Evolutionary conservation across 1,140 invertebrate species (phyloP), one percentile per base, ranked within the genome.

Genomic region (Ganaspis sp.): DNA sequence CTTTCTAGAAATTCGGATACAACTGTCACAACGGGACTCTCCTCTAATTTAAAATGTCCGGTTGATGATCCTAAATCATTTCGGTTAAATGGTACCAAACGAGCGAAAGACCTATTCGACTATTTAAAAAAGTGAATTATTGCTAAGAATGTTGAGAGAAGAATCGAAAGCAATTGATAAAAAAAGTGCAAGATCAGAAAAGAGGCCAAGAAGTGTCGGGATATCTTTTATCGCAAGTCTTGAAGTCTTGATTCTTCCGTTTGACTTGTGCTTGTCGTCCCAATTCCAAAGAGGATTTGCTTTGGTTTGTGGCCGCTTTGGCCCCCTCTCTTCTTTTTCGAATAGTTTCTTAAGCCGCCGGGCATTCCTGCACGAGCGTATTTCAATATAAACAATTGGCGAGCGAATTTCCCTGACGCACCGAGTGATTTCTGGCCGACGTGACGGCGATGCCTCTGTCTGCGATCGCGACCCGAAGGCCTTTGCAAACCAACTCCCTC

Each of bases 321-420:
- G 69, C 37, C 49, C 69, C 40, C 23, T 6, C 79, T 80, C 42
- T 81, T 80, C 75, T 80, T 81, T 81, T 80, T 79, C 70, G 73
- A 72, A 76, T 80, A 71, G 73, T 82, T 78, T 76, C 70, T 73
- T 70, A 64, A 42, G 45, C 76, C 70, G 77, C 53, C 72, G 58
- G 72, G 83, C 84, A 88, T 86, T 87, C 87, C 82, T 83, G 80
- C 86, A 87, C 87, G 86, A 85, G 74, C 79, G 81, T 87, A 84
- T 86, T 86, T 86, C 86, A 83, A 85, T 87, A 87, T 87, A 86
- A 87, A 88, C 86, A 87, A 88, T 87, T 85, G 86, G 83, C 83
- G 83, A 84, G 84, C 81, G 83, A 86, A 85, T 87, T 87, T 87
- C 80, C 83, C 75, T 72, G 84, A 83, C 82, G 81, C 77, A 69